Evolutionary conservation across 2,113 vertebrate genomes (phyloP), one percentile per base, ranked within the genome.

Genomic region (Eubucco bourcierii): DNA sequence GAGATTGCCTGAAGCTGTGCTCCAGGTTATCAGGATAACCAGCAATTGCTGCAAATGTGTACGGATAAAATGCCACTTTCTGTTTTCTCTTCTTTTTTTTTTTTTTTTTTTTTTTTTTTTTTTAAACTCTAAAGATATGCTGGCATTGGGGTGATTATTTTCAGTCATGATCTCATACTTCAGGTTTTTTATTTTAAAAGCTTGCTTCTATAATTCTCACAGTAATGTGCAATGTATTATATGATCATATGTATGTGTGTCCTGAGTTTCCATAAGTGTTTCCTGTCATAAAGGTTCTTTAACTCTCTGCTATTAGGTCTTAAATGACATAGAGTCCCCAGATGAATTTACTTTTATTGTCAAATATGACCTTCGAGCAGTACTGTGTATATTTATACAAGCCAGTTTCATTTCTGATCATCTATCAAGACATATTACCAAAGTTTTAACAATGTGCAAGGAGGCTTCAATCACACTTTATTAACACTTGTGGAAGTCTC

Each of bases 291-390:
- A 94, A 46, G 3, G 41, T 78, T 88, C 39, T 84, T 81, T 37
- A 73, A n/a, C 59, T 68, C 27, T 82, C 71, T 71, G 75, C 50
- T 20, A 81, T 67, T 79, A 73, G 59, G 44, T 92, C 37, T 92
- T 84, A 76, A 92, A 68, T 91, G 72, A 67, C 63, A 84, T 61
- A 24, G 2, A 81, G 29, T 84, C 34, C 66, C 83, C 75, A 52
- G 66, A 80, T 78, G 18, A 81, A 79, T 88, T 84, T 78, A 59
- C 14, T 60, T 88, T 84, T 93, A 46, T 79, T 92, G 67, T 92
- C 63, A 82, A 52, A 63, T 52, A 29, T 64, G 84, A 15, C 15
- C 41, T 84, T 41, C 80, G 65, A 90, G 41, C 59, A 59, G 59
- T 65, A 31, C 21, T 90, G 10, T 61, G 17, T 79, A 20, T 70